These are phyloP conservation scores for Temnothorax longispinosus DNA, from an alignment of 1,140 invertebrate species.

Conservation along the genomic window DNA sequence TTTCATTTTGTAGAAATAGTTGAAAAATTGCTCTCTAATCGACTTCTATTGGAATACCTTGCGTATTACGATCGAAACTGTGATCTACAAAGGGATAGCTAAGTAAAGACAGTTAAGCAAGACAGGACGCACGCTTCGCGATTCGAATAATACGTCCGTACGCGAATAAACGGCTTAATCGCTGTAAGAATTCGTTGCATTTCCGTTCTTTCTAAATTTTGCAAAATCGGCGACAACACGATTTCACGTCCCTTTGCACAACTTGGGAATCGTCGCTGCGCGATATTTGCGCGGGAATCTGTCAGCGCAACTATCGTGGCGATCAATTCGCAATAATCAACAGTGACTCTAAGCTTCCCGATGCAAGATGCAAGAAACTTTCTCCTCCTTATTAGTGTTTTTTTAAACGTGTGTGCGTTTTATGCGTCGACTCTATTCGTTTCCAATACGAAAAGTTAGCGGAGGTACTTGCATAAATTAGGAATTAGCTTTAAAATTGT, in stretches of 20 bases:
- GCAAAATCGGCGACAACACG: neutral
- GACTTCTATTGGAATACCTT: neutral
- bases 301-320: neutral
- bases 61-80: neutral
- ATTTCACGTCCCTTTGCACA: neutral
- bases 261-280: neutral
- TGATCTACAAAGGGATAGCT: constrained; percentile 23
- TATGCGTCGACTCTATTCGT: neutral
- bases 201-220: constrained; percentile 31
- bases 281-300: neutral
- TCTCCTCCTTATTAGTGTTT: neutral
- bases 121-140: constrained; percentile 27
- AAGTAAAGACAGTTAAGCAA: constrained; percentile 22
- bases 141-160: constrained; percentile 6
- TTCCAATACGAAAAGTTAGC: neutral
- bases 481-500: neutral
- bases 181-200: constrained; percentile 1
- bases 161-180: constrained; percentile 20
- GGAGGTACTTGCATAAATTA: neutral
- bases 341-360: neutral
- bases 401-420: neutral
- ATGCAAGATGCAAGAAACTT: constrained; percentile 15
- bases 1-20: neutral
- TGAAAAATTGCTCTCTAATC: constrained; percentile 18
- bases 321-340: constrained; percentile 11